Evolutionary conservation across 1,140 invertebrate species (phyloP).

Genomic region (Caenorhabditis brenneri): DNA sequence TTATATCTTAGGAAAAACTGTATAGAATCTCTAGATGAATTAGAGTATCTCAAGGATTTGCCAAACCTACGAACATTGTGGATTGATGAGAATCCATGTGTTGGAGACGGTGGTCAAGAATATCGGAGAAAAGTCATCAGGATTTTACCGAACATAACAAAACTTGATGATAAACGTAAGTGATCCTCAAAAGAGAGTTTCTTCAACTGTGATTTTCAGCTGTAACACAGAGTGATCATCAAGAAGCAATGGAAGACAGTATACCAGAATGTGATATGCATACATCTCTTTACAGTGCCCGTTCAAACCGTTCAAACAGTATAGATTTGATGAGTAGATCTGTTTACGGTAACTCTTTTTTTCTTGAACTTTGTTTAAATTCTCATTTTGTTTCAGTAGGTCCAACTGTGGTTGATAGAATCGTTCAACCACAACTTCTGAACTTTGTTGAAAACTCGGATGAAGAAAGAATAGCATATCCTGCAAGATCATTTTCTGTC

Average conservation of each 20-base stretch:
- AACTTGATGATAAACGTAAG: constrained; percentile 59
- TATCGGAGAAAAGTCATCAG: constrained; percentile 56
- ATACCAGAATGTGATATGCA: constrained; percentile 48
- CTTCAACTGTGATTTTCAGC: constrained; percentile 41
- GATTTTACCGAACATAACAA: constrained; percentile 57
- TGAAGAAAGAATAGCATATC: constrained; percentile 23
- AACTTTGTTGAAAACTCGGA: constrained; percentile 37
- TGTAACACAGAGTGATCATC: constrained; percentile 47
- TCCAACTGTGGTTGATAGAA: constrained; percentile 40
- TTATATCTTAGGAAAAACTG: constrained; percentile 60
- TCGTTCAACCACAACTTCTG: constrained; percentile 44
- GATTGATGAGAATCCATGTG: constrained; percentile 63
- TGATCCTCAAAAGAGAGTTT: neutral
- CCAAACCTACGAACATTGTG: constrained; percentile 54
- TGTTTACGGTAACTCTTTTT: constrained; percentile 12
- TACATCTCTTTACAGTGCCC: neutral
- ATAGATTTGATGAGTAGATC: constrained; percentile 46
- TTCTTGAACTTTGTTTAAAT: neutral
- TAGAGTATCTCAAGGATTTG: constrained; percentile 56
- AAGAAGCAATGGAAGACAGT: constrained; percentile 41
- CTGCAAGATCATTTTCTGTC: neutral
- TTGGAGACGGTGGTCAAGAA: constrained; percentile 38
- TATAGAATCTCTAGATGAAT: constrained; percentile 52
- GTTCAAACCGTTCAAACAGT: constrained; percentile 24
- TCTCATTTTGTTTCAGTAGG: neutral